phyloP scores from a whole-genome alignment of 2,113 vertebrate species.

The Bos javanicus region DNA sequence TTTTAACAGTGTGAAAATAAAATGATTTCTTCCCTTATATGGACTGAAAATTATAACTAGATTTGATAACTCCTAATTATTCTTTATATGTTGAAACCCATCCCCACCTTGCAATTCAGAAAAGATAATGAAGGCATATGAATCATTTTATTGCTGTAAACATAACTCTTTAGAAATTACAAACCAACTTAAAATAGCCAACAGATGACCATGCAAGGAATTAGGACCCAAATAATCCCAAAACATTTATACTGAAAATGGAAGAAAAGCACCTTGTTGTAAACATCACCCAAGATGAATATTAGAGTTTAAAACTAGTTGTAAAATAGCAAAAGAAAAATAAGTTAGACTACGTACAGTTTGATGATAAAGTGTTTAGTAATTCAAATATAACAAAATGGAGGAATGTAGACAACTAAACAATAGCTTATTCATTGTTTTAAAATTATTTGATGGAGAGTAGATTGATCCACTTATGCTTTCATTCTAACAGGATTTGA shows the following conservation, averaged over 20 bases:
- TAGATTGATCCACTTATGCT: not conserved
- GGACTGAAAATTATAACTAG: not conserved
- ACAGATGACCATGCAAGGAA: not conserved
- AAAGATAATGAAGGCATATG: conserved; percentile 1
- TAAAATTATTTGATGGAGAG: not conserved
- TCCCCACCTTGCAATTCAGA: not conserved
- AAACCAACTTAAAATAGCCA: conserved; percentile 34
- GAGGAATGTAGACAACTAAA: not conserved
- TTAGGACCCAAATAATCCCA: not conserved
- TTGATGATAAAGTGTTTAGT: not conserved
- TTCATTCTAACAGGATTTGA: not conserved
- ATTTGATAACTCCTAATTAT: not conserved
- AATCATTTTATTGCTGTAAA: conserved; percentile 55
- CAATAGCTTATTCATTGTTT: not conserved
- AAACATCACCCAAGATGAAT: not conserved
- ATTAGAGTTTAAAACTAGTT: not conserved
- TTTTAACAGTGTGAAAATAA: not conserved
- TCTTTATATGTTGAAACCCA: not conserved
- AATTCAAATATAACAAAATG: not conserved
- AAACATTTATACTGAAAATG: not conserved
- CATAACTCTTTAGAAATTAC: conserved; percentile 38
- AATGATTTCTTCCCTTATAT: not conserved
- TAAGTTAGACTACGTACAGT: not conserved
- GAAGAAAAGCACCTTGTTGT: conserved; percentile 6
- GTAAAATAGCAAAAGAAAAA: conserved; percentile 37